Evolutionary conservation across 2,888 invertebrate genomes (phyloP), one percentile per base, ranked within the genome.

Genomic region (Apoda limacodes): DNA sequence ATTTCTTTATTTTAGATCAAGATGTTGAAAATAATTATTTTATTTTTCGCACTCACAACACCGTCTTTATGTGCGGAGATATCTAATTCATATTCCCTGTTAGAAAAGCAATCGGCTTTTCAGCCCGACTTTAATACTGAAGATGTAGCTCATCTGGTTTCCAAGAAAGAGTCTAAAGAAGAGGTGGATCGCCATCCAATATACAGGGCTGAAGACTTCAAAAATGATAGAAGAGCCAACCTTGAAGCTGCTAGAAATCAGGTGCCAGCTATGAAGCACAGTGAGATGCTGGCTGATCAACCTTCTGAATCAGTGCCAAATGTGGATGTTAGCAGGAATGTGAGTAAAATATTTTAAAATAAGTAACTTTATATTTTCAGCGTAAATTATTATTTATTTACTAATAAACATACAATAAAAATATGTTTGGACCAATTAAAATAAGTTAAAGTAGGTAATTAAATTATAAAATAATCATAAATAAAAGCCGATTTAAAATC

Each of bases 241-340:
- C 60, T 71, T 19, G 60, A 66, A 39, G 67, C 66, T 26, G 68
- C 71, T 1, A 61, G 56, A 28, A 42, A 72, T 1, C 45, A 38
- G 9, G 63, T 61, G 5, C 57, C 66, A 2, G 54, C 65, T 10
- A 56, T 66, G 2, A 70, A 65, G 32, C 63, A 74, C n/a, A n/a
- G n/a, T 44, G 72, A 71, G 17, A 75, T 78, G 75, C 32, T 78
- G 11, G 60, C 70, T 12, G 78, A 80, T 35, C 68, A 72, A 34
- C 64, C 72, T 3, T 38, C 33, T n/a, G 54, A 65, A 3, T 37
- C 33, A 13, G 42, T 25, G 3, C 30, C 52, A 2, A 50, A 60
- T 19, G n/a, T n/a, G n/a, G 74, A 70, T 43, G 50, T 65, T n/a
- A 68, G 68, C 21, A 62, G 65, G 60, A 46, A 59, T 34, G 78